phyloP scores from a whole-genome alignment of 2,888 invertebrate genomes.

The Plagodis dolabraria region DNA sequence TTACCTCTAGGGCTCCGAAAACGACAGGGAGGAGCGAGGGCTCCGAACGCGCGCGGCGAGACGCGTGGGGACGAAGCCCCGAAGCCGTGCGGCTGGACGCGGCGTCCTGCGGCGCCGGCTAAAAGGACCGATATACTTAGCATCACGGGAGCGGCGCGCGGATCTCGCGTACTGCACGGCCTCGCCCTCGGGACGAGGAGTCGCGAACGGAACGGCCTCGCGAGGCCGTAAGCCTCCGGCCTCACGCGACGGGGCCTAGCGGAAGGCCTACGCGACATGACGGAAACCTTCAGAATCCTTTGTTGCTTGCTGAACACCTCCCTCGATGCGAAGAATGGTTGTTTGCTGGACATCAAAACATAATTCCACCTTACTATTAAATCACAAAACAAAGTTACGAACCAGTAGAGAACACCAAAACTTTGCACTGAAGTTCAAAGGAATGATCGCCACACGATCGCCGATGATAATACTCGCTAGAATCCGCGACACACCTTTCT shows the following conservation, averaged over 20 bases:
- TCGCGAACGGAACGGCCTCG: slow-evolving; percentile 73
- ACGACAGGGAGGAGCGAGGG: slow-evolving; percentile 75
- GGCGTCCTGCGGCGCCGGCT: slow-evolving; percentile 77
- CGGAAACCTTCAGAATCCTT: slow-evolving; percentile 42
- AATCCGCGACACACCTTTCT: slow-evolving; percentile 78
- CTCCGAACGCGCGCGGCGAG: slow-evolving; percentile 80
- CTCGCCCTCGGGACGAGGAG: slow-evolving; percentile 57
- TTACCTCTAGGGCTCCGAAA: slow-evolving; percentile 71
- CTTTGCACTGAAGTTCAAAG: slow-evolving; percentile 79
- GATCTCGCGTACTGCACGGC: slow-evolving; percentile 39
- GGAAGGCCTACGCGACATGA: slow-evolving; percentile 68
- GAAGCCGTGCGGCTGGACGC: slow-evolving; percentile 61
- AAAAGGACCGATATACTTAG: slow-evolving; percentile 78
- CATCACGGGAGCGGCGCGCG: slow-evolving; percentile 72
- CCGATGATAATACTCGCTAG: slow-evolving; percentile 62
- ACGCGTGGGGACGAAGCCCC: slow-evolving; percentile 26
- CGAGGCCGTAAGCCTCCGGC: slow-evolving; percentile 79
- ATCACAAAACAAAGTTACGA: slow-evolving; percentile 83
- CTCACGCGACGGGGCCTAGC: slow-evolving; percentile 75
- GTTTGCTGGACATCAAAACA: slow-evolving; percentile 71
- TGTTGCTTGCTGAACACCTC: slow-evolving; percentile 37
- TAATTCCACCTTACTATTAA: slow-evolving; percentile 79
- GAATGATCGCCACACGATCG: slow-evolving; percentile 47
- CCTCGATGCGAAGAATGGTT: slow-evolving; percentile 47
- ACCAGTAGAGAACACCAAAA: slow-evolving; percentile 80